Base-by-base conservation (phyloP, 2,888 invertebrate genomes). In the Synanthedon myopaeformis region DNA sequence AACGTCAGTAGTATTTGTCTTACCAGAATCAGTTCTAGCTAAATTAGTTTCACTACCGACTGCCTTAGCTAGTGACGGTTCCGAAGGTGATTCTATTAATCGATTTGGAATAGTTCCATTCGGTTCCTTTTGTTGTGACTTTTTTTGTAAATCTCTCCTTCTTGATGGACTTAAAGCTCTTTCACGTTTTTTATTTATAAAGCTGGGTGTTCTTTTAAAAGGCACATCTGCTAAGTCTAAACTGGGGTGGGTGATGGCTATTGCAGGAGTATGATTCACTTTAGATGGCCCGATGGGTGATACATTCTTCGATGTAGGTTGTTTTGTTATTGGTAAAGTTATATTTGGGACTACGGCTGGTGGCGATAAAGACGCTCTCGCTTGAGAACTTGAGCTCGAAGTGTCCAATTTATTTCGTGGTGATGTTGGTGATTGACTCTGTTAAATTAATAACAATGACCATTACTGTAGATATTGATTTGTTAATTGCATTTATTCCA, bases 1-100 rank as follows among this genome's bases (percentile, higher is more conserved):
- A 53, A 94, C 89, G 71, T 96, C 95, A 42, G 90, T 90, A 49
- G 92, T 93, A 60, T 92, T 92, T 17, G 91, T 89, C 75, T 91
- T 91, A 41, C 92, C 91, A 10, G 93, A 92, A 77, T 94, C 93
- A 4, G 92, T 91, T 62, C 93, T 89, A 35, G 91, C 91, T 57
- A 93, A 84, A 65, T 82, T 81, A 49, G 76, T 80, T 69, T 86
- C 81, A 68, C 82, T 81, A 59, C 84, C 74, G 52, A 72, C 67
- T 54, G 75, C 60, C 76, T 86, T 82, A 53, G 76, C 62, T 59
- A 83, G 56, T 28, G 74, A 61, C 11, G 77, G 73, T 62, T 83
- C 82, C 53, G 75, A 67, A 51, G 83, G 79, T 54, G 82, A 77
- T 64, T 86, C 82, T 45, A 74, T 60, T 51, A 81, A 79, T 73